These are phyloP conservation scores for Nycteola revayana DNA, from an alignment of 2,888 invertebrate species.

Conservation along the genomic window DNA sequence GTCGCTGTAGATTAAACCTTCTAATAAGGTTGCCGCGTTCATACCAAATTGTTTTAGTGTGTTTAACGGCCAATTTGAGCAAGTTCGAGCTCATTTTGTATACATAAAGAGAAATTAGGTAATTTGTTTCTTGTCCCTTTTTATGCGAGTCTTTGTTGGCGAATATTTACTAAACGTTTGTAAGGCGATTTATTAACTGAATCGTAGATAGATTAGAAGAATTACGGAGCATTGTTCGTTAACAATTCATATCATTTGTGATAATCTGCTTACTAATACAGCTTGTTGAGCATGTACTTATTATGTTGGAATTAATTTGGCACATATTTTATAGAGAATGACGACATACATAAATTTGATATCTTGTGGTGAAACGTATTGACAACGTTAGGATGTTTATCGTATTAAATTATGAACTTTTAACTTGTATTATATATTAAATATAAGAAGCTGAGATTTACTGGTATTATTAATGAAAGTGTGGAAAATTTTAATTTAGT, in stretches of 20 bases:
- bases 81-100: slow-evolving; percentile 65
- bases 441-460: no score
- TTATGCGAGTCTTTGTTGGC: slow-evolving; percentile 47
- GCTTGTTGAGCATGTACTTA: slow-evolving; percentile 7
- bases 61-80: slow-evolving; percentile 63
- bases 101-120: slow-evolving; percentile 67
- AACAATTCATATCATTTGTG: slow-evolving; percentile 15
- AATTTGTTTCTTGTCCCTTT: slow-evolving; percentile 65
- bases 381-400: no score
- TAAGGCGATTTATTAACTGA: slow-evolving; percentile 41
- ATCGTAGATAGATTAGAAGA: slow-evolving; percentile 37
- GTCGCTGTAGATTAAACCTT: slow-evolving; percentile 57
- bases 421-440: no score
- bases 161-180: slow-evolving; percentile 45
- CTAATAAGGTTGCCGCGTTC: slow-evolving; percentile 60
- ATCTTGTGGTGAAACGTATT: no score
- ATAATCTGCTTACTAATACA: slow-evolving; percentile 16
- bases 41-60: slow-evolving; percentile 67
- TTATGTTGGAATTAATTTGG: no score
- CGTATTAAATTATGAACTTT: no score
- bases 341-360: no score
- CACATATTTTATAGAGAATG: no score
- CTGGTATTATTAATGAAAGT: no score
- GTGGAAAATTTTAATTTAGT: no score
- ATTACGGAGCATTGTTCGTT: slow-evolving; percentile 25